Conservation (phyloP, 2,113 vertebrate genomes). For the Microtus richardsoni region DNA sequence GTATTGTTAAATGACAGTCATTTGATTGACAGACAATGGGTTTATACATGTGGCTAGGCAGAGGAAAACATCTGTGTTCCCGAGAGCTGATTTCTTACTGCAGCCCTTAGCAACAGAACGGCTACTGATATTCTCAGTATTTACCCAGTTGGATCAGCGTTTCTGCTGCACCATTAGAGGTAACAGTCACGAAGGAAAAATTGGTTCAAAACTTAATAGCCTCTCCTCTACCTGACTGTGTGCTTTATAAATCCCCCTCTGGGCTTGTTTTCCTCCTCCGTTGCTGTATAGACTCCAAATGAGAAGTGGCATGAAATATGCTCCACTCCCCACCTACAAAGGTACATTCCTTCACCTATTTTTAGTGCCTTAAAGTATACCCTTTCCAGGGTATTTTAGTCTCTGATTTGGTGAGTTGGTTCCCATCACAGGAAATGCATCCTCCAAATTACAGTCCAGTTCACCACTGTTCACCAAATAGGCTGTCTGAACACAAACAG, state of each 20-base stretch:
- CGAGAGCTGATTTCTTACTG: neutral
- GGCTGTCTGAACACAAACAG: conserved; percentile 69
- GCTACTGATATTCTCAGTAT: neutral
- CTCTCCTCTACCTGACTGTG: neutral
- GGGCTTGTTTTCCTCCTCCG: neutral
- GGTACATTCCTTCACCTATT: conserved; percentile 62
- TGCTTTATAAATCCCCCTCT: neutral
- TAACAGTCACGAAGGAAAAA: neutral
- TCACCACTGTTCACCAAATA: conserved; percentile 80
- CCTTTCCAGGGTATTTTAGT: conserved; percentile 73
- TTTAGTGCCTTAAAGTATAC: conserved; percentile 59
- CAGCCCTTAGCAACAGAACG: neutral
- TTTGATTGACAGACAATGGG: neutral
- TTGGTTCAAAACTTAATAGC: neutral
- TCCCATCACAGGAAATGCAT: conserved; percentile 72
- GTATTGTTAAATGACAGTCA: neutral
- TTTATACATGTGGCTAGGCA: neutral
- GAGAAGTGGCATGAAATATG: conserved; percentile 32
- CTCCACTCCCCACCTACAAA: conserved; percentile 3
- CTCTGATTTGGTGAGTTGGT: conserved; percentile 40
- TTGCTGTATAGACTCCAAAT: neutral
- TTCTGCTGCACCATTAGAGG: neutral
- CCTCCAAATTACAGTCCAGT: conserved; percentile 79
- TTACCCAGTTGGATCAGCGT: neutral
- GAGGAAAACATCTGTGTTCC: neutral